A percentile compares a stretch with the other conserved stretches of the same genome.
Evolutionary conservation across 2,113 vertebrate genomes (phyloP).

Genomic region (Brachyhypopomus gauderio): DNA sequence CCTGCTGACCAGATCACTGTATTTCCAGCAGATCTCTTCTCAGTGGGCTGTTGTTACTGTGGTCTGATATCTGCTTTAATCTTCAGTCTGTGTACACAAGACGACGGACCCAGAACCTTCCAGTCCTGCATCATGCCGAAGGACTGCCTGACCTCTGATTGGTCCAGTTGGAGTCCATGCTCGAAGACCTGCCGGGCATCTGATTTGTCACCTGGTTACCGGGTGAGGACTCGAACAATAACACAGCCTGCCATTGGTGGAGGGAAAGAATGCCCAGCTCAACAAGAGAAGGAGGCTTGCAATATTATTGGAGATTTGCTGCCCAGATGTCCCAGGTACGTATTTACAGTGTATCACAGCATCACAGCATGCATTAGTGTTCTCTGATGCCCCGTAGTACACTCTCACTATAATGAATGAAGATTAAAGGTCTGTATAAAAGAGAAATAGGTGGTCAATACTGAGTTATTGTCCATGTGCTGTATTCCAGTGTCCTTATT

Average conservation of each 20-base stretch:
- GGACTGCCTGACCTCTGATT: conserved; percentile 83
- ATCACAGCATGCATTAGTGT: too few species aligned
- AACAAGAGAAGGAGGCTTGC: conserved; percentile 89
- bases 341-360: too few species aligned
- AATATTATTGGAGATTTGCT: conserved; percentile 75
- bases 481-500: conserved; percentile 63
- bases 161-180: conserved; percentile 90
- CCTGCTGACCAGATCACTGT: too few species aligned
- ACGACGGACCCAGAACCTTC: conserved; percentile 76
- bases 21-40: background rate
- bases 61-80: background rate
- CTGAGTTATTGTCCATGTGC: conserved; percentile 59
- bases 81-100: conserved; percentile 83
- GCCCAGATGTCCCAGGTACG: conserved; percentile 88
- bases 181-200: conserved; percentile 81
- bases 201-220: conserved; percentile 78
- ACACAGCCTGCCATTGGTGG: conserved; percentile 74
- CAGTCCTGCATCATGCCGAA: conserved; percentile 84
- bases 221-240: conserved; percentile 78
- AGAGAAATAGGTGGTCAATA: conserved; percentile 43
- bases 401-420: background rate
- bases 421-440: background rate
- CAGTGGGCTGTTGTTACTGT: background rate
- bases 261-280: conserved; percentile 78
- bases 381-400: too few species aligned